A percentile compares a stretch with the other conserved stretches of the same genome.
phyloP scores from a whole-genome alignment of 2,888 invertebrate species.

The Chironomus riparius region DNA sequence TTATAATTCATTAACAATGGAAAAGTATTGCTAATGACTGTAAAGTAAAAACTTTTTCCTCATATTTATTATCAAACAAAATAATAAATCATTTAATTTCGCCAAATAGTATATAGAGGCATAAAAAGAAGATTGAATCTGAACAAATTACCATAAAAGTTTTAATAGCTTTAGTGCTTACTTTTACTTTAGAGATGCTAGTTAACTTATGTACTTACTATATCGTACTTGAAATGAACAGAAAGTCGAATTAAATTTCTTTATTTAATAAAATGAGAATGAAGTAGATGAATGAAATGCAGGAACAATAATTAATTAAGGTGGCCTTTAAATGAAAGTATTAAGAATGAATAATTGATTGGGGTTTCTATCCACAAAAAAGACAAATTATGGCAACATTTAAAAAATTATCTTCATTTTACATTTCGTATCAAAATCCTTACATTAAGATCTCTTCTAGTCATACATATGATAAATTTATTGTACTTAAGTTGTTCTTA shows the following conservation, averaged over 20 bases:
- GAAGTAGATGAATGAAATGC: constrained; percentile 2
- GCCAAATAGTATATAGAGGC: too few species aligned
- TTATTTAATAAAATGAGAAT: background rate
- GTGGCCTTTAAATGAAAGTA: constrained; percentile 1
- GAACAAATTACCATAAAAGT: background rate
- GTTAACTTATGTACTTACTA: background rate
- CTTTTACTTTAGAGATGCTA: background rate
- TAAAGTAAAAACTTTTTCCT: too few species aligned
- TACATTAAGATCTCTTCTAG: too few species aligned
- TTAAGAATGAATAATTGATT: background rate
- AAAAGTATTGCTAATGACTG: too few species aligned
- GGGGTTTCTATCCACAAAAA: background rate
- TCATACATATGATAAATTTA: too few species aligned
- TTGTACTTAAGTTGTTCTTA: too few species aligned
- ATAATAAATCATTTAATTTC: background rate
- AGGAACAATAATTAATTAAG: constrained; percentile 3
- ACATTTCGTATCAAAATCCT: too few species aligned
- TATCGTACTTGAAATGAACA: too few species aligned
- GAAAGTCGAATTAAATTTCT: too few species aligned
- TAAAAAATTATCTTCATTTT: background rate
- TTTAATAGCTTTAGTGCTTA: background rate
- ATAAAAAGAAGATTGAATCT: too few species aligned
- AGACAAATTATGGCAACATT: background rate
- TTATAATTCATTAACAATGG: too few species aligned
- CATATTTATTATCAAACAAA: too few species aligned